Percentiles rank a stretch among this genome's conserved stretches.
Evolutionary conservation across 1,140 invertebrate genomes (phyloP).

Genomic region (Akabosia matsudoensis): DNA sequence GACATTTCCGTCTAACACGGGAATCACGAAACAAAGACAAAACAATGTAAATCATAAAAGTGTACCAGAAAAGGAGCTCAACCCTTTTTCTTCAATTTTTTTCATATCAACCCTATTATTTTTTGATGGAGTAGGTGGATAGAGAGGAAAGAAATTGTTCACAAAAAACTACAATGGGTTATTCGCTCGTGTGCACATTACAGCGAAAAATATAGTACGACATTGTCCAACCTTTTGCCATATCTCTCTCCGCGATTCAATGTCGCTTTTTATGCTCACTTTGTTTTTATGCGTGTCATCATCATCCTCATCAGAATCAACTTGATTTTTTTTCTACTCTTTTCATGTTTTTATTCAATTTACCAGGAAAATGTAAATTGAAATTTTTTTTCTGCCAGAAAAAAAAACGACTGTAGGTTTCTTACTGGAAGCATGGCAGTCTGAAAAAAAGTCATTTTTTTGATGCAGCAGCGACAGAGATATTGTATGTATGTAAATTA

Average conservation of each 20-base stretch:
- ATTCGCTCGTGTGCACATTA: constrained; percentile 4
- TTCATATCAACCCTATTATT: neutral
- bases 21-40: neutral
- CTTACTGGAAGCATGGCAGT: neutral
- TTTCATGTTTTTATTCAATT: constrained; percentile 13
- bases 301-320: neutral
- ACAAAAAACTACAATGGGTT: neutral
- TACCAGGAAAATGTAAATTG: constrained; percentile 3
- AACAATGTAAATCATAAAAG: too few relatives aligned
- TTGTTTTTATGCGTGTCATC: constrained; percentile 9
- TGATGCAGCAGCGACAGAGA: neutral
- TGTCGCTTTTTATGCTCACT: neutral
- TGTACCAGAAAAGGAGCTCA: neutral
- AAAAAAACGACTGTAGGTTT: neutral
- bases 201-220: neutral
- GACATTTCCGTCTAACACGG: constrained; percentile 2
- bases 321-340: too few relatives aligned
- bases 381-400: neutral
- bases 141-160: neutral
- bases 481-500: neutral
- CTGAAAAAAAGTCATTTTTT: neutral
- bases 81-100: neutral
- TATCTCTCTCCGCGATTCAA: neutral
- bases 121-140: neutral
- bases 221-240: neutral